A percentile compares a stretch with the other conserved stretches of the same genome.
Evolutionary conservation across 2,888 invertebrate species (phyloP).

Genomic region (Byasa hedistus): DNA sequence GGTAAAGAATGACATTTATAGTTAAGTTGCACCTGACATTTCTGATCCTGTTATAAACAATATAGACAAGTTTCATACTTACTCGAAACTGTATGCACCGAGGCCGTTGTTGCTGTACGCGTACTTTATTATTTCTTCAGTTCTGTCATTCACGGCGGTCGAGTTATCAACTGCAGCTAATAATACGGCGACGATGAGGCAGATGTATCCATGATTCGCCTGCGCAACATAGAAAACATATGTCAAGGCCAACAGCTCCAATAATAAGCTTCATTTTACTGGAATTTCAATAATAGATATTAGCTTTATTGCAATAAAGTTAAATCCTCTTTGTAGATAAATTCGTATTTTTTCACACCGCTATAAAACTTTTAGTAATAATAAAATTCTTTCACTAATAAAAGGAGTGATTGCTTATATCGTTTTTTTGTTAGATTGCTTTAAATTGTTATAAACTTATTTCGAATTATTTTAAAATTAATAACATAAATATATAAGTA

Average conservation of each 20-base stretch:
- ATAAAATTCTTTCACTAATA: too few relatives aligned
- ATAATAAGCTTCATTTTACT: slow-evolving; percentile 34
- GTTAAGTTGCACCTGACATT: background rate
- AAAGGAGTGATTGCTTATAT: too few relatives aligned
- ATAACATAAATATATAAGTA: too few relatives aligned
- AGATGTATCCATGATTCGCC: slow-evolving; percentile 50
- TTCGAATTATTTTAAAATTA: too few relatives aligned
- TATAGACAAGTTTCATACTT: slow-evolving; percentile 41
- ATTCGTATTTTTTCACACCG: too few relatives aligned
- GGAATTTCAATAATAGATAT: slow-evolving; percentile 34
- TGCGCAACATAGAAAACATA: slow-evolving; percentile 53
- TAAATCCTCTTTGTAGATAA: background rate
- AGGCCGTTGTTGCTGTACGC: slow-evolving; percentile 65
- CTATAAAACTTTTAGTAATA: too few relatives aligned
- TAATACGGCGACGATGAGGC: slow-evolving; percentile 42
- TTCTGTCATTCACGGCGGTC: slow-evolving; percentile 44
- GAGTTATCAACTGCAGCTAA: slow-evolving; percentile 43
- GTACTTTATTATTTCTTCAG: slow-evolving; percentile 55
- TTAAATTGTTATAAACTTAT: too few relatives aligned
- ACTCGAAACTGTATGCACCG: slow-evolving; percentile 73
- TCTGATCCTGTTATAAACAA: background rate
- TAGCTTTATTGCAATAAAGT: slow-evolving; percentile 7
- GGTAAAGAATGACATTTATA: background rate
- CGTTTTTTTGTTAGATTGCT: too few relatives aligned
- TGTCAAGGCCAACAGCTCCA: slow-evolving; percentile 56